phyloP scores from a whole-genome alignment of 2,113 vertebrate species.

The Malurus alboscapulatus region DNA sequence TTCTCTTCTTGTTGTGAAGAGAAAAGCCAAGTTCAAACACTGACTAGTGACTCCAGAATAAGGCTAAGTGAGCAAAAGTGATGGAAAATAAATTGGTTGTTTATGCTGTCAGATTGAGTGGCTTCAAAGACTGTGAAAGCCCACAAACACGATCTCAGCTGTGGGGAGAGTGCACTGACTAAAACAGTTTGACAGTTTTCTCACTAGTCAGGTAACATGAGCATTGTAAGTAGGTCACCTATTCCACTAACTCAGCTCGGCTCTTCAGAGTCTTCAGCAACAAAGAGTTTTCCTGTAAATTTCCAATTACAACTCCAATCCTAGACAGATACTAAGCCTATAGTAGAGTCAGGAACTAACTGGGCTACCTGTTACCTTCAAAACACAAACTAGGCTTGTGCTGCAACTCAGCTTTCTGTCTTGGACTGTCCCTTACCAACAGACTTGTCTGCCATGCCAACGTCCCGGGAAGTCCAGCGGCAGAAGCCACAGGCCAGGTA shows the following conservation, averaged over 20 bases:
- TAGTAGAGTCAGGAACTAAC: rapidly evolving
- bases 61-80: neutral
- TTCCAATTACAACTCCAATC: neutral
- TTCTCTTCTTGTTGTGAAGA: neutral
- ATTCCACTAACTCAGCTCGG: neutral
- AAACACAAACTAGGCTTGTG: neutral
- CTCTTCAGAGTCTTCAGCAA: neutral
- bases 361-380: neutral
- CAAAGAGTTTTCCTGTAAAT: neutral
- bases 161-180: neutral
- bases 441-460: constrained; percentile 98
- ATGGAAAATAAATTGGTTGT: neutral
- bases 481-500: constrained; percentile 98
- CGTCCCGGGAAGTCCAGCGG: constrained; percentile 97
- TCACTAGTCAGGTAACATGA: neutral
- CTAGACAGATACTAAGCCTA: neutral
- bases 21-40: neutral
- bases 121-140: neutral
- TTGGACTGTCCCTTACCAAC: constrained; percentile 81
- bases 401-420: neutral
- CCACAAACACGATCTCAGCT: neutral
- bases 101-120: neutral
- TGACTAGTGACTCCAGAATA: neutral
- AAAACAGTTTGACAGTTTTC: neutral
- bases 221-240: neutral